phyloP scores from a whole-genome alignment of 2,113 vertebrate species.

The Dermatemys mawii region DNA sequence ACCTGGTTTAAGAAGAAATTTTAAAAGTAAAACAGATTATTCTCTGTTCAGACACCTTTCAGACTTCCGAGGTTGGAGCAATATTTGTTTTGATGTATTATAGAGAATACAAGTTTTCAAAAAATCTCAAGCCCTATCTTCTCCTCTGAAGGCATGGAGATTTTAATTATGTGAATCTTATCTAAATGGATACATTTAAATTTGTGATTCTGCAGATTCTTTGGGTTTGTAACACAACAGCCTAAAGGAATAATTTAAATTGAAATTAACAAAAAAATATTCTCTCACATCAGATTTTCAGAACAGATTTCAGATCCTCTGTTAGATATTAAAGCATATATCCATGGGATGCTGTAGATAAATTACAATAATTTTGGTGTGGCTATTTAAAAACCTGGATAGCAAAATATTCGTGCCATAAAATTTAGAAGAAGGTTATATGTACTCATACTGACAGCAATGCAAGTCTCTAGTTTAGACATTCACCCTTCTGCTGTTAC shows the following conservation, averaged over 20 bases:
- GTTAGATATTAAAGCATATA: background rate
- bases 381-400: background rate
- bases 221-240: background rate
- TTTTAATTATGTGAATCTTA: background rate
- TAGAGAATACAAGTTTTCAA: background rate
- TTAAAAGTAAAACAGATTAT: background rate
- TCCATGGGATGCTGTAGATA: background rate
- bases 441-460: background rate
- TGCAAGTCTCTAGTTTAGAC: background rate
- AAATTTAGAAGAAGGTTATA: background rate
- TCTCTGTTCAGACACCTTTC: background rate
- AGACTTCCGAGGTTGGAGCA: background rate
- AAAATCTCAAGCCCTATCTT: rapidly evolving
- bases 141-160: background rate
- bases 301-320: background rate
- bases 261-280: background rate
- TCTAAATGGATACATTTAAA: background rate
- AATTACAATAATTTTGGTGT: background rate
- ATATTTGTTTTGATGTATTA: background rate
- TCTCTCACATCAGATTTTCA: background rate
- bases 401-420: background rate
- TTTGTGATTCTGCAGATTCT: background rate
- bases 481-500: background rate
- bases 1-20: background rate
- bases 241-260: background rate